Conservation (phyloP, 2,888 invertebrate genomes). For the Lepidocyrtinus sp. region DNA sequence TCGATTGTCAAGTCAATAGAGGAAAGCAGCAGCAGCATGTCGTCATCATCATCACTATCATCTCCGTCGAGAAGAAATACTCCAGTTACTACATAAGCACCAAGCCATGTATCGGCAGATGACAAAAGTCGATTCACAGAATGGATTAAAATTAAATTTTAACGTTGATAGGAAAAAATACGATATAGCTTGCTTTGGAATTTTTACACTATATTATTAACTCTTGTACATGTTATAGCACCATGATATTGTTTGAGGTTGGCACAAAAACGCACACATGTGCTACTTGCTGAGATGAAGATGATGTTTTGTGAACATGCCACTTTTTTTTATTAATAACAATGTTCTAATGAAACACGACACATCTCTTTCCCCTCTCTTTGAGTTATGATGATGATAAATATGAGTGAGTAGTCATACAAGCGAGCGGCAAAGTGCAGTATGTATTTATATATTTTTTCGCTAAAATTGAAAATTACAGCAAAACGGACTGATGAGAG, state of each 20-base stretch:
- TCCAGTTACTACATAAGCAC: background rate
- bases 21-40: background rate
- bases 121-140: constrained; percentile 6
- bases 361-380: background rate
- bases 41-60: background rate
- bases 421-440: background rate
- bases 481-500: background rate
- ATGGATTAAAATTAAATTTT: constrained; percentile 18
- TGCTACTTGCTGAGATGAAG: background rate
- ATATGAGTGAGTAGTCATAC: background rate
- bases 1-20: constrained; percentile 3
- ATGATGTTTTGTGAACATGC: constrained; percentile 1
- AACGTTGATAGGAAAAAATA: constrained; percentile 15
- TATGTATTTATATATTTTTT: background rate
- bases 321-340: constrained; percentile 31
- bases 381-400: background rate
- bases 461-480: background rate
- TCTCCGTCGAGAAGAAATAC: background rate
- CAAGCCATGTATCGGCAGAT: constrained; percentile 3
- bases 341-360: constrained; percentile 28
- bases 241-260: background rate
- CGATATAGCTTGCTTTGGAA: no score
- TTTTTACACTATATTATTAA: no score
- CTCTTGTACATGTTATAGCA: no score
- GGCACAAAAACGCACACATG: background rate